These are phyloP conservation scores for Drosophila albomicans DNA, from an alignment of 1,140 invertebrate species.

Conservation along the genomic window DNA sequence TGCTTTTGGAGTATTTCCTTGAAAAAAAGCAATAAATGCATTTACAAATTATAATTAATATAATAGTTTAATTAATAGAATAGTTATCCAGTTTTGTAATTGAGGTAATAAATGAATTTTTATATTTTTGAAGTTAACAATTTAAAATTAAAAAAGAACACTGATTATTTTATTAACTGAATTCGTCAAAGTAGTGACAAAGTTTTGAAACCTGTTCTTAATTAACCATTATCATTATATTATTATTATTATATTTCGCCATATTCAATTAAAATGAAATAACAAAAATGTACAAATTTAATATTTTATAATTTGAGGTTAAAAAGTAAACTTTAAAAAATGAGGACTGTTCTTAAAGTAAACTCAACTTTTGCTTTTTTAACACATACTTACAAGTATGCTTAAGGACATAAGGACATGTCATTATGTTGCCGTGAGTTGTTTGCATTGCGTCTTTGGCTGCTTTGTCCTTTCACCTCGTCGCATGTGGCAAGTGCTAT, in stretches of 20 bases:
- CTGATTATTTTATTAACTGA: too few species aligned
- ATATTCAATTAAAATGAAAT: neutral
- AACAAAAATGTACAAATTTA: neutral
- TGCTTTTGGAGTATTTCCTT: too few species aligned
- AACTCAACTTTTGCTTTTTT: constrained; percentile 39
- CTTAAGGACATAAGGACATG: neutral
- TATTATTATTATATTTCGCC: too few species aligned
- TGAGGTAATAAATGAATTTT: too few species aligned
- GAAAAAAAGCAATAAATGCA: too few species aligned
- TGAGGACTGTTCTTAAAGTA: neutral
- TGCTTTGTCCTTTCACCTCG: constrained; percentile 6
- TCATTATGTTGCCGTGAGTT: constrained; percentile 5
- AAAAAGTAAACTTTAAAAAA: neutral
- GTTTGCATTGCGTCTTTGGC: constrained; percentile 28
- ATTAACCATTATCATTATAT: too few species aligned
- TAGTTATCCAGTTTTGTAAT: neutral
- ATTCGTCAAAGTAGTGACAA: too few species aligned
- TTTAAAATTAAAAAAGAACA: too few species aligned
- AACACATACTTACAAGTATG: constrained; percentile 3
- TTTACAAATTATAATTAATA: too few species aligned
- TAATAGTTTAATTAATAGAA: neutral
- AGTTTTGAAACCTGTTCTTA: too few species aligned
- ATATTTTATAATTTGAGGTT: neutral
- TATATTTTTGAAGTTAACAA: too few species aligned
- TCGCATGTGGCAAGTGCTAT: constrained; percentile 21